Percentiles rank a stretch among this genome's conserved stretches.
These are phyloP conservation scores for Jacana jacana DNA, from an alignment of 2,113 vertebrate genomes.

Conservation along the genomic window DNA sequence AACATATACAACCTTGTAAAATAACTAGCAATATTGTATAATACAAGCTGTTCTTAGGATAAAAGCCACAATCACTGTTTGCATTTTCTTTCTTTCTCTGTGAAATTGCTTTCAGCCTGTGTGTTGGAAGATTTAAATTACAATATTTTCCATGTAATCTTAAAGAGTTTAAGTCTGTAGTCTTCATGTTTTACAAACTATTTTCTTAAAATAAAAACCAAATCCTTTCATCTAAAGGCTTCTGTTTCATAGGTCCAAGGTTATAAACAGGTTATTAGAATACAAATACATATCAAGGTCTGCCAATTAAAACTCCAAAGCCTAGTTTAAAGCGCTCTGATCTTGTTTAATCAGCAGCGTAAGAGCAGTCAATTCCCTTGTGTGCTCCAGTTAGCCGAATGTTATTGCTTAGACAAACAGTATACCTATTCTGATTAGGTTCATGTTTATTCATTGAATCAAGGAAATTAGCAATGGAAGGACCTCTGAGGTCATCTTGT, in stretches of 20 bases:
- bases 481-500: neutral
- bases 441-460: slow-evolving; percentile 46
- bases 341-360: slow-evolving; percentile 55
- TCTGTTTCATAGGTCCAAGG: neutral
- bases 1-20: neutral
- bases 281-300: neutral
- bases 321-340: neutral
- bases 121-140: neutral
- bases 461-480: neutral
- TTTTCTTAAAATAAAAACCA: neutral
- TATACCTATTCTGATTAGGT: slow-evolving; percentile 16
- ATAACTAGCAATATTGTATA: neutral
- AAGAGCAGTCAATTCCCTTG: neutral
- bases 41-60: neutral
- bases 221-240: neutral
- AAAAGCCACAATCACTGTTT: neutral
- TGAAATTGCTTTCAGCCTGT: neutral
- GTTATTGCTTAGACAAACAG: slow-evolving; percentile 57
- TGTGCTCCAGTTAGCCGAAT: slow-evolving; percentile 9
- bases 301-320: slow-evolving; percentile 43
- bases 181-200: neutral
- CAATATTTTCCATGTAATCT: neutral
- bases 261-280: neutral
- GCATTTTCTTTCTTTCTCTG: neutral
- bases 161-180: neutral